Evolutionary conservation across 53 echinoderm and acorn worm genomes (phyloP).

Genomic region (Holothuria scabra): DNA sequence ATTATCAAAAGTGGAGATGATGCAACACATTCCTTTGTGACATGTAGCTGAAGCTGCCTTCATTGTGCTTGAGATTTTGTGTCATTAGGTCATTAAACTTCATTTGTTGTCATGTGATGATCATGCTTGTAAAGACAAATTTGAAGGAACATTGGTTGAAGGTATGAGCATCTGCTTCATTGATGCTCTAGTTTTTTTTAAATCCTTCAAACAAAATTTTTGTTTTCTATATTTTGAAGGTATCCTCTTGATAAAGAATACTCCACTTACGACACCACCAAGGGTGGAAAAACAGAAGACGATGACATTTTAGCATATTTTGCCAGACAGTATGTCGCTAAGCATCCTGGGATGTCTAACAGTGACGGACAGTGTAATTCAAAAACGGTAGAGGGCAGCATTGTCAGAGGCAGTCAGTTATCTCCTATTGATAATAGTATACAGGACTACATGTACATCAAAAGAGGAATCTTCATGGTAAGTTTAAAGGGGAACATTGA

Average conservation of each 20-base stretch:
- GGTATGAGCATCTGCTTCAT: no score
- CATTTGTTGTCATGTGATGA: no score
- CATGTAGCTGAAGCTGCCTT: no score
- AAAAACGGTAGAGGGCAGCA: slow-evolving; percentile 55
- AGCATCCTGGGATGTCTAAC: slow-evolving; percentile 72
- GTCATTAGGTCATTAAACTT: no score
- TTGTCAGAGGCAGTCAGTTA: slow-evolving; percentile 74
- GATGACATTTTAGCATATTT: slow-evolving; percentile 71
- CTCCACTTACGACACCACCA: slow-evolving; percentile 40
- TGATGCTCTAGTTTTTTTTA: no score
- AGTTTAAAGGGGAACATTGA: no score
- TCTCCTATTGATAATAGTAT: slow-evolving; percentile 62
- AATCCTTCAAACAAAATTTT: no score
- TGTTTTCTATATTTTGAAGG: slow-evolving; percentile 45
- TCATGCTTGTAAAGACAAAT: no score
- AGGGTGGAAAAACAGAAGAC: slow-evolving; percentile 84
- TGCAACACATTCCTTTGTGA: no score
- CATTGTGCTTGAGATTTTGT: no score
- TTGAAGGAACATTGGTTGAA: no score
- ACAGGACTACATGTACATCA: slow-evolving; percentile 87
- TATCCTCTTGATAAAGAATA: slow-evolving; percentile 73
- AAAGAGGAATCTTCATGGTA: slow-evolving; percentile 77
- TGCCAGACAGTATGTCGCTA: slow-evolving; percentile 76
- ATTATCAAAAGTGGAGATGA: no score
- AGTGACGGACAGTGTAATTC: slow-evolving; percentile 71